A percentile compares a stretch with the other conserved stretches of the same genome.
Conservation (phyloP, 92 coral and sea anemone species). For the Epizoanthus ramosus region DNA sequence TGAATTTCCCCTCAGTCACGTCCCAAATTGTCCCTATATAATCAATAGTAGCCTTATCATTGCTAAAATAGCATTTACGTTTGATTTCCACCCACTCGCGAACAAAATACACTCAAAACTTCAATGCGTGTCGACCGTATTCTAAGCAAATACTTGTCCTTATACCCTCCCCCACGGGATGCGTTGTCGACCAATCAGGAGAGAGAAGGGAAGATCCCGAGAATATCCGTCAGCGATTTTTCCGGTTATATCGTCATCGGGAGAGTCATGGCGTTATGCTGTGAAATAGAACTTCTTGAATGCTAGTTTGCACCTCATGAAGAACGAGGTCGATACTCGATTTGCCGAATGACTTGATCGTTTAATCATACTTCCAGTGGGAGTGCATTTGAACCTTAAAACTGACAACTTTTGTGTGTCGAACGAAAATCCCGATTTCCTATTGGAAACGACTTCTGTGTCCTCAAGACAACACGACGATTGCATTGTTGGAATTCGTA, state of each 20-base stretch:
- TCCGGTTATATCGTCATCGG: slow-evolving; percentile 50
- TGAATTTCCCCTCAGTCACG: too few relatives aligned
- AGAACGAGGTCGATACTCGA: slow-evolving; percentile 4
- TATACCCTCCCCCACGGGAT: slow-evolving; percentile 42
- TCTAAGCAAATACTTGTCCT: neutral
- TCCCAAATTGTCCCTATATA: too few relatives aligned
- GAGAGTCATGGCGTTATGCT: slow-evolving; percentile 47
- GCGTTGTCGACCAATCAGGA: slow-evolving; percentile 32
- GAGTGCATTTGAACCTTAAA: slow-evolving; percentile 76
- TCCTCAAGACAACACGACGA: slow-evolving; percentile 64
- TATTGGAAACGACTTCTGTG: slow-evolving; percentile 86
- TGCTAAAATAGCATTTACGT: neutral
- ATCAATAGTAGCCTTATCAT: neutral
- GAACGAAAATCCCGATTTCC: slow-evolving; percentile 78
- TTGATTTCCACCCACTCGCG: slow-evolving; percentile 2
- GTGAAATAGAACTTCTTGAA: slow-evolving; percentile 22
- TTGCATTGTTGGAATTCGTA: slow-evolving; percentile 67
- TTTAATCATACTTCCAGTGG: slow-evolving; percentile 96
- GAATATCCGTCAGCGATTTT: slow-evolving; percentile 47
- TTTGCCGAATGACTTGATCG: slow-evolving; percentile 74
- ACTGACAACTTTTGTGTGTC: slow-evolving; percentile 94
- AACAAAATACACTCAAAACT: neutral
- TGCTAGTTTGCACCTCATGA: slow-evolving; percentile 3
- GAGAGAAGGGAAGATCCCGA: slow-evolving; percentile 40
- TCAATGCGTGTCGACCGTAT: neutral